Evolutionary conservation across 2,888 invertebrate species (phyloP).

Genomic region (Athalia circularis): DNA sequence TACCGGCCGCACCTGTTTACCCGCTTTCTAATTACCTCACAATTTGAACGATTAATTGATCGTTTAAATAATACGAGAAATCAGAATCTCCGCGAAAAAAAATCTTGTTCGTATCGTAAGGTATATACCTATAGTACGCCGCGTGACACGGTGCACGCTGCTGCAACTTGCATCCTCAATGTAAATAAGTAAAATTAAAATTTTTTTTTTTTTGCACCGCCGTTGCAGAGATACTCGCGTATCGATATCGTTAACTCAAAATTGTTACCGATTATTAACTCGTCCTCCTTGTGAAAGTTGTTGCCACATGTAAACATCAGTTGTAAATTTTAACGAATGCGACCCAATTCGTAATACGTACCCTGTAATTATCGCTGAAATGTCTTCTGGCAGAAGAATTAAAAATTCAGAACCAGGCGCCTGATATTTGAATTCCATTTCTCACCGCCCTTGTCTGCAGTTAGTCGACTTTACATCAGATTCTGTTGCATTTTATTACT

Average conservation of each 20-base stretch:
- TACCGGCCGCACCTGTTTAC: slow-evolving; percentile 25
- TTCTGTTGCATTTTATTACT: no score
- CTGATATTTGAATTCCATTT: no score
- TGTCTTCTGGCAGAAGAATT: no score
- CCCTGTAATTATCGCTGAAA: no score
- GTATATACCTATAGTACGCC: neutral
- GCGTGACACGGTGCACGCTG: neutral
- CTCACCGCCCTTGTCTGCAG: no score
- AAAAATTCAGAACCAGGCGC: no score
- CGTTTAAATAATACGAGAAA: slow-evolving; percentile 30
- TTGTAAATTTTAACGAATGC: slow-evolving; percentile 12
- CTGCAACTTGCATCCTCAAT: neutral
- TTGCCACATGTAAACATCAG: slow-evolving; percentile 24
- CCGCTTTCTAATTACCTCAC: slow-evolving; percentile 37
- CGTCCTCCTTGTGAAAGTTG: slow-evolving; percentile 22
- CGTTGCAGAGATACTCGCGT: neutral
- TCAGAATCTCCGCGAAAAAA: neutral
- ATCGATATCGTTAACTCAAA: neutral
- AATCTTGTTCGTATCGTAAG: neutral
- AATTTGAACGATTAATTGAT: slow-evolving; percentile 28
- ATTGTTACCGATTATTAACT: slow-evolving; percentile 16
- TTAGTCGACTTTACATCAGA: no score
- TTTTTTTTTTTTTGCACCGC: neutral
- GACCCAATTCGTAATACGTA: slow-evolving; percentile 5
- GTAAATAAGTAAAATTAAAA: neutral